Conservation (phyloP, 2,113 vertebrate genomes). For the Deroptyus accipitrinus region DNA sequence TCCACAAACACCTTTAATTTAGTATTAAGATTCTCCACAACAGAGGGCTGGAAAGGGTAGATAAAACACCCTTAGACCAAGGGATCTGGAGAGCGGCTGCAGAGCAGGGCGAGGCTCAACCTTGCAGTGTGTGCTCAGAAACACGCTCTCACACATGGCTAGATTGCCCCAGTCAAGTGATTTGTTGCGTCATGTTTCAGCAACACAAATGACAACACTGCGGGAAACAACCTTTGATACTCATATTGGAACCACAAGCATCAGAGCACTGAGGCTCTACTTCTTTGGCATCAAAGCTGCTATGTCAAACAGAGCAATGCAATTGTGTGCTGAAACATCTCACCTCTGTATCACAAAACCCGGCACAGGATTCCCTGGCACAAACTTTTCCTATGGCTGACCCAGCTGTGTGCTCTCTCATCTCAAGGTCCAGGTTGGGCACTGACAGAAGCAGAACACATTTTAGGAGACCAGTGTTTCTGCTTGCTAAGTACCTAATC, state of each 20-base stretch:
- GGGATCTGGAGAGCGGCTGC: not conserved
- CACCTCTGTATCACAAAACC: not conserved
- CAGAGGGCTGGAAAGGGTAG: not conserved
- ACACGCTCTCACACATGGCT: rapidly evolving
- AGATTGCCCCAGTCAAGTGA: not conserved
- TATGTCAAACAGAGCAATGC: not conserved
- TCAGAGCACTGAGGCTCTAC: not conserved
- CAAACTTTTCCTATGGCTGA: not conserved
- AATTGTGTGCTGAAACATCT: not conserved
- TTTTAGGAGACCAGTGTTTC: not conserved
- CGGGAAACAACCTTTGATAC: not conserved
- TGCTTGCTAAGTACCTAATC: not conserved
- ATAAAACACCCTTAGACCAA: not conserved
- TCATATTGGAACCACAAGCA: not conserved
- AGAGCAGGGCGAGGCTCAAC: rapidly evolving
- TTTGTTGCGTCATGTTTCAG: not conserved
- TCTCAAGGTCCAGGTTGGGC: not conserved
- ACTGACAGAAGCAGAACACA: not conserved
- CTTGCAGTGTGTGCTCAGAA: rapidly evolving
- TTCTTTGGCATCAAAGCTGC: not conserved
- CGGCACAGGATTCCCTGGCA: not conserved
- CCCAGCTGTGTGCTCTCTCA: not conserved
- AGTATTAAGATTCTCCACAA: not conserved
- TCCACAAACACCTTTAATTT: not conserved
- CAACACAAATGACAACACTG: not conserved